Conservation (phyloP, 2,888 invertebrate genomes). For the Parochlus steinenii region DNA sequence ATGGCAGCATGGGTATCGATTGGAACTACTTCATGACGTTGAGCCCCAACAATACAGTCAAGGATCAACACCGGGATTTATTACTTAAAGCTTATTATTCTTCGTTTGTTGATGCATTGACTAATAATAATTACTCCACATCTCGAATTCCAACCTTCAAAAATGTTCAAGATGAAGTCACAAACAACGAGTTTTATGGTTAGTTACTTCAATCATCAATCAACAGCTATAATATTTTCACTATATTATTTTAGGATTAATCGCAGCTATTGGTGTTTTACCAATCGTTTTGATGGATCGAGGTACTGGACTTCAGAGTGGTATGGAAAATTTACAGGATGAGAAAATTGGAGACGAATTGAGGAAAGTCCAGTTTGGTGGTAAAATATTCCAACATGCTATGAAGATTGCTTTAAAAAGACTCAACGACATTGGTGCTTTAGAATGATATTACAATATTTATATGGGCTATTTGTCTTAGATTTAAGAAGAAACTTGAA, state of each 20-base stretch:
- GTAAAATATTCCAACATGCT: too few species aligned
- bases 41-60: constrained; percentile 23
- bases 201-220: too few species aligned
- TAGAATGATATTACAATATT: too few species aligned
- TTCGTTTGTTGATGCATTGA: constrained; percentile 18
- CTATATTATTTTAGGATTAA: too few species aligned
- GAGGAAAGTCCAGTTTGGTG: constrained; percentile 25
- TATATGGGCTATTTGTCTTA: too few species aligned
- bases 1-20: constrained; percentile 27
- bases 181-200: constrained; percentile 22
- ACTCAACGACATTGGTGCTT: too few species aligned
- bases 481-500: too few species aligned
- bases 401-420: too few species aligned
- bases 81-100: constrained; percentile 22
- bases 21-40: constrained; percentile 29
- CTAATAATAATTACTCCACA: constrained; percentile 18
- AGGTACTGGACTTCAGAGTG: constrained; percentile 24
- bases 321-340: constrained; percentile 24
- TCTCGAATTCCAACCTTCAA: constrained; percentile 19
- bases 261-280: constrained; percentile 21
- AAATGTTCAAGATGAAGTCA: constrained; percentile 21
- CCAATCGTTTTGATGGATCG: constrained; percentile 25
- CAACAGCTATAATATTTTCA: too few species aligned
- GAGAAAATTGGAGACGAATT: constrained; percentile 23
- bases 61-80: constrained; percentile 18